Conservation (phyloP, 2,797 vertebrate species). For the Sciurus carolinensis region DNA sequence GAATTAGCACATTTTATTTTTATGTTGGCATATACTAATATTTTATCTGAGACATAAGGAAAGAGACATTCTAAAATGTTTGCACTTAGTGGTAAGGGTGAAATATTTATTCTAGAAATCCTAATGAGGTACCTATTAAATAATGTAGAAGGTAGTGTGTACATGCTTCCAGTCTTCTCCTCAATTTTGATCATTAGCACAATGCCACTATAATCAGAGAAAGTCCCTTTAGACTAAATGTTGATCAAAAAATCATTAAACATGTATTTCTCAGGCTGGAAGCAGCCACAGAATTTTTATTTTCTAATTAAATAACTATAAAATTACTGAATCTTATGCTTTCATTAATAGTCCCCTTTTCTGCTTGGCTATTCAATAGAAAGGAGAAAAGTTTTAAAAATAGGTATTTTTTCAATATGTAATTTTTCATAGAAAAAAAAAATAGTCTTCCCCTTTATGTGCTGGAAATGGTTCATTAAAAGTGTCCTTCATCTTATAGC, state of each 20-base stretch:
- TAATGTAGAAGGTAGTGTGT: not conserved
- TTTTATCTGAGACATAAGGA: conserved; percentile 55
- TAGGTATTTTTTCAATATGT: not conserved
- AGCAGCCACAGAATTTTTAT: not conserved
- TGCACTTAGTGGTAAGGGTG: not conserved
- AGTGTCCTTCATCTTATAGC: not conserved
- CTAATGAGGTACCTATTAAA: not conserved
- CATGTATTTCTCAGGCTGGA: not conserved
- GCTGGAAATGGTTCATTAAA: conserved; percentile 13
- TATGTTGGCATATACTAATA: conserved; percentile 1
- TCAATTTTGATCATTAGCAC: not conserved
- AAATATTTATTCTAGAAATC: conserved; percentile 20
- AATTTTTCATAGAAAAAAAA: not conserved
- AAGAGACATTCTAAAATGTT: conserved; percentile 52
- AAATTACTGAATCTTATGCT: not conserved
- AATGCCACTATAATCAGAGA: not conserved
- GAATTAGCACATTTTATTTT: conserved; percentile 50
- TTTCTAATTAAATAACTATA: conserved; percentile 62
- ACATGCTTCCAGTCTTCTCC: not conserved
- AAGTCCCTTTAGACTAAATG: not conserved
- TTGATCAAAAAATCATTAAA: conserved; percentile 29
- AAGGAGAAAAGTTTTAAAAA: not conserved
- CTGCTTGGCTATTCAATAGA: not conserved
- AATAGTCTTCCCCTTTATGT: not conserved
- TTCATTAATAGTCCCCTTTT: not conserved